Evolutionary conservation across 2,888 invertebrate species (phyloP).

Genomic region (Microplitis deprimator): DNA sequence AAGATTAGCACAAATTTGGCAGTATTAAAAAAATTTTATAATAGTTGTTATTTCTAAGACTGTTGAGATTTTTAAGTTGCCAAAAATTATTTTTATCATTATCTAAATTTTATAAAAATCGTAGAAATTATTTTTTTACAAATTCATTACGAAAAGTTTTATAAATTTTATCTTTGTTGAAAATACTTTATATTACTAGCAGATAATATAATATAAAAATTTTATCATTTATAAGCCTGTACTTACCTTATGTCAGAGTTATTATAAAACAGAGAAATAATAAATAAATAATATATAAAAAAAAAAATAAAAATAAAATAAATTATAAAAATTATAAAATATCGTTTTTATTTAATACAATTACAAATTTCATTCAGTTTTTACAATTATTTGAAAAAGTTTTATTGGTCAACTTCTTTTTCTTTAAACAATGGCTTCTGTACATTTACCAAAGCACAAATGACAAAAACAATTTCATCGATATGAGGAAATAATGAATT

Average conservation of each 20-base stretch:
- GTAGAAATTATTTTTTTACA: background rate
- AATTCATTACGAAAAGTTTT: background rate
- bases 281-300: too few species aligned
- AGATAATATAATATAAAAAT: background rate
- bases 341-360: too few species aligned
- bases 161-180: background rate
- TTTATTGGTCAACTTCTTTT: background rate
- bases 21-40: background rate
- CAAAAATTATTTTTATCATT: background rate
- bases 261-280: background rate
- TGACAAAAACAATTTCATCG: conserved; percentile 16
- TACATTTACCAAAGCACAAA: background rate
- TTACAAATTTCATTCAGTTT: too few species aligned
- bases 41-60: background rate
- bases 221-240: background rate
- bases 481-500: conserved; percentile 4
- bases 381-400: too few species aligned
- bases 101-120: background rate
- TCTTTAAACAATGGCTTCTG: conserved; percentile 6
- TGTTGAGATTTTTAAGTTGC: background rate
- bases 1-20: background rate
- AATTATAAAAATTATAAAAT: too few species aligned
- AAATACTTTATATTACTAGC: background rate
- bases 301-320: too few species aligned
- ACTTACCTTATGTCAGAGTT: background rate